Conservation (phyloP, 2,888 invertebrate genomes). For the Drosophila paucipuncta region DNA sequence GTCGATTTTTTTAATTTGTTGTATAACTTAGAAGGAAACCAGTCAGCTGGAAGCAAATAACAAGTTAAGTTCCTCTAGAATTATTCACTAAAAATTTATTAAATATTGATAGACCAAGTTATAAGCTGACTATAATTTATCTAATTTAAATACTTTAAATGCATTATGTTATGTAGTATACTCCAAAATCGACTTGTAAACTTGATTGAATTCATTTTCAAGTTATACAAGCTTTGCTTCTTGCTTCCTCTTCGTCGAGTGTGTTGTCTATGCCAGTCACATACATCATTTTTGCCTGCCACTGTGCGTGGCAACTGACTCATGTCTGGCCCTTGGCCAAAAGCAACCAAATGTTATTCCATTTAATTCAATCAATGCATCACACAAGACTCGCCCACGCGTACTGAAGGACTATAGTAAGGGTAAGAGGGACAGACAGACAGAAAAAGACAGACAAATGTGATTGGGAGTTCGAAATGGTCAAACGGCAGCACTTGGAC, state of each 20-base stretch:
- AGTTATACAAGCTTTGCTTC: conserved; percentile 11
- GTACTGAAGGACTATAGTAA: neutral
- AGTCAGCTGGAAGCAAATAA: neutral
- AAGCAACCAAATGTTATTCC: conserved; percentile 61
- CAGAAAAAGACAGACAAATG: conserved; percentile 39
- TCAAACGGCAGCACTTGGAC: conserved; percentile 46
- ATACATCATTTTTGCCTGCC: conserved; percentile 42
- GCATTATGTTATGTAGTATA: neutral
- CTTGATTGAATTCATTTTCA: conserved; percentile 4
- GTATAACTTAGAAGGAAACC: neutral
- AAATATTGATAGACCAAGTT: neutral
- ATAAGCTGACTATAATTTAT: neutral
- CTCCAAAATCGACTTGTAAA: neutral
- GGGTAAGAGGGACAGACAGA: conserved; percentile 1
- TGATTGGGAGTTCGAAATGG: conserved; percentile 64
- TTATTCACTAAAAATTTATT: neutral
- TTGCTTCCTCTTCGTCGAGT: neutral
- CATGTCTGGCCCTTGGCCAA: conserved; percentile 66
- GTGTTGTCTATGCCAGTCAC: conserved; percentile 59
- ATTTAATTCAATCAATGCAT: conserved; percentile 82
- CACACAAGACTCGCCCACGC: conserved; percentile 55
- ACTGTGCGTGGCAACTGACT: conserved; percentile 42
- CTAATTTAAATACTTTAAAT: neutral
- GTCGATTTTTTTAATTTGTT: neutral
- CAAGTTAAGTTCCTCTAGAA: neutral